Evolutionary conservation across 2,113 vertebrate species (phyloP), one percentile per base, ranked within the genome.

Genomic region (Drymodes brunneopygia): DNA sequence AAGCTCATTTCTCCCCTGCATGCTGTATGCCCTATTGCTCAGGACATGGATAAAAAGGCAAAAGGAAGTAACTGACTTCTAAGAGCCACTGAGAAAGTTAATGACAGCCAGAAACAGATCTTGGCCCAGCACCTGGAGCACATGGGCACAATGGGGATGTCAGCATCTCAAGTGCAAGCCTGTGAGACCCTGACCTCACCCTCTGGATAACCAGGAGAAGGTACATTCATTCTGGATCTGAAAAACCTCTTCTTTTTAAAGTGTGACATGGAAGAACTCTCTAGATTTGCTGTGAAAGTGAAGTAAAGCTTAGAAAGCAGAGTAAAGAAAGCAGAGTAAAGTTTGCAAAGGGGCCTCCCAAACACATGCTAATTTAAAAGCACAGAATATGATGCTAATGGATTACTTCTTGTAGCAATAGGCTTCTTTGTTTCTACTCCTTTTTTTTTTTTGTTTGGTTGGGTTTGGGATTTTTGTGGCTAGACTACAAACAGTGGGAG

Each of bases 21-120:
- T 66, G 22, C 47, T 74, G 2, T n/a, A 2, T 45, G n/a, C 2
- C 15, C 20, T 36, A 7, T 7, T 0, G 0, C 22, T 81, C 31
- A 70, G 56, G 22, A 65, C 31, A 33, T 4, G 4, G 13, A 36
- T 48, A 31, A 90, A 86, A 86, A 67, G 27, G 11, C 25, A 71
- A 42, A 42, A 58, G 25, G 12, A 75, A 50, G 6, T n/a, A 38
- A 54, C 21, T 74, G n/a, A 40, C 29, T 35, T 45, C 25, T 42
- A 35, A 42, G 29, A 15, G 28, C 53, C 56, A 23, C 20, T 54
- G 31, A 61, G 54, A 6, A 73, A 45, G 9, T 24, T 50, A 42
- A 31, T 33, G 44, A 42, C 11, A 51, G 33, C 7, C 45, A 74
- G 54, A 65, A 75, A 53, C 12, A 48, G 50, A 44, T 47, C 15